Percentiles rank a stretch among this genome's conserved stretches.
Conservation (phyloP, 2,113 vertebrate genomes). For the Cyprinodon tularosa region DNA sequence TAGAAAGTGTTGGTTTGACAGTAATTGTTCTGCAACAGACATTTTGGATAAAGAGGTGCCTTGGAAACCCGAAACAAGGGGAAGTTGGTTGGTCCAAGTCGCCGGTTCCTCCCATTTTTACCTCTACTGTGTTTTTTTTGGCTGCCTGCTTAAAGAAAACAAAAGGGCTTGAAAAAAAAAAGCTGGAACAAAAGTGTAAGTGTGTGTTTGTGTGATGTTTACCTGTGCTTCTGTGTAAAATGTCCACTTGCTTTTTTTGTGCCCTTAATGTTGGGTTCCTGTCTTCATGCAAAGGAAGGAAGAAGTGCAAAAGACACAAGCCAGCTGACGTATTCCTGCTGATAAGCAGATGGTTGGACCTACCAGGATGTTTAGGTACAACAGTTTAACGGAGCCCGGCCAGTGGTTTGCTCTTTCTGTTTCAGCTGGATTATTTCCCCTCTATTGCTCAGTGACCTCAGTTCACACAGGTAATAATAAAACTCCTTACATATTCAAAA, state of each 20-base stretch:
- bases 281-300: slow-evolving; percentile 68
- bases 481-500: too few relatives aligned
- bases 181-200: slow-evolving; percentile 60
- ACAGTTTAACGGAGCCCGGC: fast-evolving
- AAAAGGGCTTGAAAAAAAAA: slow-evolving; percentile 56
- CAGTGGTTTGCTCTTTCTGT: neutral
- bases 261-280: slow-evolving; percentile 42
- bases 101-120: slow-evolving; percentile 61
- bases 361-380: slow-evolving; percentile 19
- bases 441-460: too few relatives aligned
- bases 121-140: slow-evolving; percentile 56
- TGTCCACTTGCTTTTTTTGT: neutral
- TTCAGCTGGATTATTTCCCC: too few relatives aligned
- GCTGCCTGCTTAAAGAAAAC: slow-evolving; percentile 50
- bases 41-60: slow-evolving; percentile 3
- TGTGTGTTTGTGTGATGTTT: slow-evolving; percentile 16
- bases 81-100: slow-evolving; percentile 44
- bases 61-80: slow-evolving; percentile 45
- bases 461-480: too few relatives aligned
- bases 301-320: slow-evolving; percentile 51
- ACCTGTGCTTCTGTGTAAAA: slow-evolving; percentile 6
- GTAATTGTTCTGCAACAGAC: slow-evolving; percentile 29
- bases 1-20: neutral
- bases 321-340: slow-evolving; percentile 21
- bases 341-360: slow-evolving; percentile 2